Evolutionary conservation across 2,113 vertebrate species (phyloP).

Genomic region (Ahaetulla prasina): DNA sequence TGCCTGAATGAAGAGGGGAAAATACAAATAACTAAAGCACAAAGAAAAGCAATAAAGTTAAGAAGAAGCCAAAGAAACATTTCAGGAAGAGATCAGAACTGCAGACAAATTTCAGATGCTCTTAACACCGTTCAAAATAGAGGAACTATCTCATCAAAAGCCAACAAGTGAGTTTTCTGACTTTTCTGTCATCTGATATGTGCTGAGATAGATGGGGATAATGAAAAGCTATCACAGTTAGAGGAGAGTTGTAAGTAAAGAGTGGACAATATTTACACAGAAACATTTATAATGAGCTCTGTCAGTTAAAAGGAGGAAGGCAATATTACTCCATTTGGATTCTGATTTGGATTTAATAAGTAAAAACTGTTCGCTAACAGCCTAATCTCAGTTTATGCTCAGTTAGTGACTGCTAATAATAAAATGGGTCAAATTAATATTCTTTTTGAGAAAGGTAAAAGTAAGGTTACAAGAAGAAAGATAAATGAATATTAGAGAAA

Average conservation of each 20-base stretch:
- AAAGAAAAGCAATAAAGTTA: not conserved
- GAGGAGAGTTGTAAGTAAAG: not conserved
- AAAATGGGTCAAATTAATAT: not conserved
- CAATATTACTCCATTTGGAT: not conserved
- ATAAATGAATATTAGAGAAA: not conserved
- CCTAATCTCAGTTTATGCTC: not conserved
- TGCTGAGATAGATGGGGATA: not conserved
- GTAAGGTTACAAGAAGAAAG: not conserved
- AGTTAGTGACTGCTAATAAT: not conserved
- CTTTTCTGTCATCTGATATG: not conserved
- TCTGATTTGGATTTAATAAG: not conserved
- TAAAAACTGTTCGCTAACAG: not conserved
- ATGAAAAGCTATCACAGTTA: not conserved
- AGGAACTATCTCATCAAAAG: not conserved
- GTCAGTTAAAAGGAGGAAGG: not conserved
- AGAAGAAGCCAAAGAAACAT: not conserved
- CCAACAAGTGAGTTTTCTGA: not conserved
- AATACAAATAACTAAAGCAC: not conserved
- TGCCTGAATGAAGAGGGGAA: not conserved
- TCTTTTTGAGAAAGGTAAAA: not conserved
- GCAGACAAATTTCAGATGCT: not conserved
- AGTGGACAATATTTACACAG: not conserved
- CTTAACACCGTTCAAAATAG: not conserved
- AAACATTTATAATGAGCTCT: not conserved
- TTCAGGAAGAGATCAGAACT: not conserved